These are phyloP conservation scores for Pelobates fuscus DNA, from an alignment of 2,113 vertebrate species.

Conservation along the genomic window DNA sequence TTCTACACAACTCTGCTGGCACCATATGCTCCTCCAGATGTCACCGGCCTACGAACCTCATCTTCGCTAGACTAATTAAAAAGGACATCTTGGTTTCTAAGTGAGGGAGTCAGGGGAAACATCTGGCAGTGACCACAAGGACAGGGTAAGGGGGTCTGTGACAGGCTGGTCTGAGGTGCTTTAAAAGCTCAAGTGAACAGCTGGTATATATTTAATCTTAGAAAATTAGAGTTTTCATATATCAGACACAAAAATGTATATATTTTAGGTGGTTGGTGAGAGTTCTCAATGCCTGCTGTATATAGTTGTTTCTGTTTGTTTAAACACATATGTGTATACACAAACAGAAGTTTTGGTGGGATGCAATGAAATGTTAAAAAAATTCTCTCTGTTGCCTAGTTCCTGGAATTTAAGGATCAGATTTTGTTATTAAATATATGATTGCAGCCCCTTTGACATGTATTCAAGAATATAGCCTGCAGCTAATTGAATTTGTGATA, in stretches of 20 bases:
- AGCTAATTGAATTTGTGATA: too few relatives aligned
- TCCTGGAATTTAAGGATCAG: too few relatives aligned
- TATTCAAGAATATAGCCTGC: too few relatives aligned
- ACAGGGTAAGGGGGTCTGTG: background rate
- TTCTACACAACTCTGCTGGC: constrained; percentile 34
- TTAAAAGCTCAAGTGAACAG: background rate
- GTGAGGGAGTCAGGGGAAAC: constrained; percentile 5
- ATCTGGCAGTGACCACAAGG: constrained; percentile 27
- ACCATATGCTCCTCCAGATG: constrained; percentile 41
- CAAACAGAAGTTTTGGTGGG: too few relatives aligned
- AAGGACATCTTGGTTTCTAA: constrained; percentile 37
- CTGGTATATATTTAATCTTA: background rate
- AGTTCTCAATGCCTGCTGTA: too few relatives aligned
- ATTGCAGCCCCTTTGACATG: too few relatives aligned
- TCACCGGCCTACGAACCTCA: constrained; percentile 12
- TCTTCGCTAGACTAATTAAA: constrained; percentile 38
- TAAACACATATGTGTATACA: too few relatives aligned
- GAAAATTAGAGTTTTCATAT: background rate
- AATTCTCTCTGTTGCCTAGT: too few relatives aligned
- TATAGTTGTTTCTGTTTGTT: too few relatives aligned
- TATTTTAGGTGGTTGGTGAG: too few relatives aligned
- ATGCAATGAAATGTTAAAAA: too few relatives aligned
- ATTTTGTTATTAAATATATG: too few relatives aligned
- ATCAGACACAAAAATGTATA: background rate
- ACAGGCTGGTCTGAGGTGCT: constrained; percentile 5